phyloP scores from a whole-genome alignment of 2,797 vertebrate genomes.

The Ptychadena robeensis region DNA sequence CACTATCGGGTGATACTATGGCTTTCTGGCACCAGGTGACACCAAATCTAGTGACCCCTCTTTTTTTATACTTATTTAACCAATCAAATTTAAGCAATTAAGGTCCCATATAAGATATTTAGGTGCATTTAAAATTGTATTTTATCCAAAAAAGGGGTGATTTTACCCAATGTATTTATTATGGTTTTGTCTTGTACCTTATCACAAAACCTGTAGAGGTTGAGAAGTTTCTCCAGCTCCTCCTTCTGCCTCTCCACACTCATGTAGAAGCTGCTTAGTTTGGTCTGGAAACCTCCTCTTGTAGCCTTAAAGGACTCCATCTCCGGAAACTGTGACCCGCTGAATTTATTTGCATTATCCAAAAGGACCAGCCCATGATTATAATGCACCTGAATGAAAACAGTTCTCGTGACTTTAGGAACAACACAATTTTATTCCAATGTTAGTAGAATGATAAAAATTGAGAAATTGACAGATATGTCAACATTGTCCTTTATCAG shows the following conservation, averaged over 20 bases:
- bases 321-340: conserved; percentile 67
- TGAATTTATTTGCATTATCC: conserved; percentile 77
- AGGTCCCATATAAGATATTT: no score
- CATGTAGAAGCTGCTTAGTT: conserved; percentile 81
- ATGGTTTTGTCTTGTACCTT: conserved; percentile 75
- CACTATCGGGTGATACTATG: no score
- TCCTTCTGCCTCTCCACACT: conserved; percentile 77
- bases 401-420: neutral
- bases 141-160: no score
- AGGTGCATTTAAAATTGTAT: no score
- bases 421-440: neutral
- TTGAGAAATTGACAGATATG: no score
- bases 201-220: conserved; percentile 80
- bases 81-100: no score
- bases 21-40: no score
- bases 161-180: neutral
- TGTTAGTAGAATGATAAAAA: no score
- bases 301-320: conserved; percentile 75
- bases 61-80: no score
- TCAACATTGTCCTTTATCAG: no score
- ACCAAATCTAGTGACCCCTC: no score
- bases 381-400: conserved; percentile 79
- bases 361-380: conserved; percentile 75
- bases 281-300: conserved; percentile 79
- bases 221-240: conserved; percentile 76